Percentiles rank a stretch among this genome's conserved stretches.
These are phyloP conservation scores for Drosophila oshimai DNA, from an alignment of 1,140 invertebrate species.

Conservation along the genomic window DNA sequence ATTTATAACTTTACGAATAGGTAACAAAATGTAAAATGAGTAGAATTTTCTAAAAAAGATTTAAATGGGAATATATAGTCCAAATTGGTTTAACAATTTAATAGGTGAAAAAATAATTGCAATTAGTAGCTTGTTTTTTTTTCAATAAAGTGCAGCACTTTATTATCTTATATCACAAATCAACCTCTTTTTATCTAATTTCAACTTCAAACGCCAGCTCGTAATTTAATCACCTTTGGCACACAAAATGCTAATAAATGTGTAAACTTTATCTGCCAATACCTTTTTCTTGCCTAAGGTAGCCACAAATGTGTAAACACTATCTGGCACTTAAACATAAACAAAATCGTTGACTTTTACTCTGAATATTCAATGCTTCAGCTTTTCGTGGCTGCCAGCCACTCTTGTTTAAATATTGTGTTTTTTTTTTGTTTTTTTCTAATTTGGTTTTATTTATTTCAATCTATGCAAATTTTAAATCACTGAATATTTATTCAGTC, in stretches of 20 bases:
- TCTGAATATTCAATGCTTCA: conserved; percentile 55
- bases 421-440: background rate
- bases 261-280: background rate
- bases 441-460: conserved; percentile 53
- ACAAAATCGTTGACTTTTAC: conserved; percentile 66
- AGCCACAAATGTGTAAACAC: conserved; percentile 46
- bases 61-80: too few relatives aligned
- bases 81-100: too few relatives aligned
- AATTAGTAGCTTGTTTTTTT: too few relatives aligned
- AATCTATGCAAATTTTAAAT: conserved; percentile 60
- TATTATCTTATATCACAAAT: too few relatives aligned
- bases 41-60: background rate
- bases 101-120: too few relatives aligned
- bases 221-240: too few relatives aligned
- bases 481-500: conserved; percentile 47
- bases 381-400: background rate
- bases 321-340: conserved; percentile 42
- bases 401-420: conserved; percentile 17
- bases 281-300: background rate
- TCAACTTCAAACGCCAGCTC: background rate
- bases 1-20: background rate
- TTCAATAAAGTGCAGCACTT: too few relatives aligned
- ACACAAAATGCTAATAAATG: background rate
- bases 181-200: too few relatives aligned
- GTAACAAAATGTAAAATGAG: too few relatives aligned